A percentile compares a stretch with the other conserved stretches of the same genome.
Conservation (phyloP, 2,888 invertebrate species). For the Nyleta sp. region DNA sequence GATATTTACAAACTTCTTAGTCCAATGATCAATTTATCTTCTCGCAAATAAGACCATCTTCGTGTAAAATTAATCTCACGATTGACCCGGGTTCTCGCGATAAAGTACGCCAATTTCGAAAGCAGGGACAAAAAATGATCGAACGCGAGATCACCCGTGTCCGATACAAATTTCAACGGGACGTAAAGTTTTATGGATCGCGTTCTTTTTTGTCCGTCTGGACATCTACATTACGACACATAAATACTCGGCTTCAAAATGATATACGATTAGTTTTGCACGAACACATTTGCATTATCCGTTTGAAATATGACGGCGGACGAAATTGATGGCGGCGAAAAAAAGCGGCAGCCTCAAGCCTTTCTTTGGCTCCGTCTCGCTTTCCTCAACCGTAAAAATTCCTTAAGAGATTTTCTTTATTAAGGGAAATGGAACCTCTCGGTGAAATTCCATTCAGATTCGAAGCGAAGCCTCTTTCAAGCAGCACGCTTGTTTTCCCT, state of each 20-base stretch:
- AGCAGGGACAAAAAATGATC: neutral
- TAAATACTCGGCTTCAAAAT: conserved; percentile 17
- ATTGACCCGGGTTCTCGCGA: neutral
- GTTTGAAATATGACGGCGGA: conserved; percentile 19
- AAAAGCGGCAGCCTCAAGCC: neutral
- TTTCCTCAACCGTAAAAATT: conserved; percentile 24
- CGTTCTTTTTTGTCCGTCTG: conserved; percentile 31
- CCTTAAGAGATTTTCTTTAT: conserved; percentile 48
- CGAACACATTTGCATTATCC: conserved; percentile 30
- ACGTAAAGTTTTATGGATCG: conserved; percentile 27
- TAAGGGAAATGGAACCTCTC: conserved; percentile 33
- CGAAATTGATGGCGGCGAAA: conserved; percentile 23
- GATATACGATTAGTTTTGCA: conserved; percentile 39
- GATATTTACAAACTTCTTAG: too few relatives aligned
- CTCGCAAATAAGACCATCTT: too few relatives aligned
- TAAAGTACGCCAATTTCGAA: conserved; percentile 7
- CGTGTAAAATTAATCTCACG: conserved; percentile 4
- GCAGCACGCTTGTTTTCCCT: conserved; percentile 18
- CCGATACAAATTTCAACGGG: conserved; percentile 14
- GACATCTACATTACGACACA: conserved; percentile 24
- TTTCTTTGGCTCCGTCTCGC: conserved; percentile 4
- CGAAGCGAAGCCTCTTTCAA: conserved; percentile 11
- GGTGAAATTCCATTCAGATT: conserved; percentile 26
- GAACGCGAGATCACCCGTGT: neutral
- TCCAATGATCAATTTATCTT: too few relatives aligned